Base-by-base conservation (phyloP, 2,888 invertebrate species). In the Drosophila monieri region DNA sequence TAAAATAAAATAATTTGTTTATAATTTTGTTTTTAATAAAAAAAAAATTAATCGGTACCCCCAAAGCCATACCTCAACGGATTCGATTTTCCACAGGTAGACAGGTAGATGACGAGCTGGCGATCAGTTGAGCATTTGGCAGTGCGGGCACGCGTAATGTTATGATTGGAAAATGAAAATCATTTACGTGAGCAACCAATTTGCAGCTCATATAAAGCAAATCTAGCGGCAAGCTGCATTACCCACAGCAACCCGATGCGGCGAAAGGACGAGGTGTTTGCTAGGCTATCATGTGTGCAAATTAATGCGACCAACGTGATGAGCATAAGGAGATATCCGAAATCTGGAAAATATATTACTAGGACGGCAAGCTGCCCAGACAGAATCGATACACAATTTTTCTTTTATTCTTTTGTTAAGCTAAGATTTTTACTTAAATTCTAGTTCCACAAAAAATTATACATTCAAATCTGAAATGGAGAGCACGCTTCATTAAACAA, bases 91-190 rank as follows among this genome's bases (percentile, higher is more conserved):
- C 6, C 27, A 23, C 21, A 44, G 47, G 30, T 27, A 23, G 2
- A 23, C 6, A n/a, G 23, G n/a, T 12, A 4, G 27, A 15, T 41
- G 35, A 35, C 35, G 35, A 35, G 25, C 58, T 23, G 30, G 25
- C 77, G 6, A 14, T 8, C 37, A 66, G 60, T 60, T 54, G 52
- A 58, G 74, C 68, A 83, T 62, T 81, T 85, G 66, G 74, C 68
- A 84, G 77, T 84, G 80, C 79, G 74, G 70, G 77, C 83, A 84
- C 83, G 84, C 77, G 55, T 85, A 74, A 74, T 80, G 72, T 86
- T 86, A 80, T 88, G 83, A 88, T 86, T 88, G 88, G 78, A 85
- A 86, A 86, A 85, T 86, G 76, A 85, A 85, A 86, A 77, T 78
- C 75, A 85, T 85, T 85, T 87, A 85, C 85, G 87, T 87, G 83